These are phyloP conservation scores for Crotalus horridus DNA, from an alignment of 2,113 vertebrate species.

Conservation along the genomic window DNA sequence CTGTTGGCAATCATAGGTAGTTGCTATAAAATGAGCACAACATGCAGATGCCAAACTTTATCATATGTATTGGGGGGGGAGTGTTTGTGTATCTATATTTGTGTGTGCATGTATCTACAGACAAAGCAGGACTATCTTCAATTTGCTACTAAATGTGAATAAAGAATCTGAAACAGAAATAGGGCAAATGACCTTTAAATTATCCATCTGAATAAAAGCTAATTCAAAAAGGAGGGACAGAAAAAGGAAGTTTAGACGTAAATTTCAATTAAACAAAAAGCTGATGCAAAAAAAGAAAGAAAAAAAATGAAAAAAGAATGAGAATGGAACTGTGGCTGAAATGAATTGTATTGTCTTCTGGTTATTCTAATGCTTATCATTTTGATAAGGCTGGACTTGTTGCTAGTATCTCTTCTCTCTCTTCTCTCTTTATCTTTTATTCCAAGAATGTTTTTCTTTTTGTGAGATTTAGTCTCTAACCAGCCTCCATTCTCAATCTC, in stretches of 20 bases:
- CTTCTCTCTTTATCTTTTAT: not conserved
- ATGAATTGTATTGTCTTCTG: not conserved
- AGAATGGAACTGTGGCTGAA: not conserved
- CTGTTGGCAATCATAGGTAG: not conserved
- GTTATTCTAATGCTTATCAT: not conserved
- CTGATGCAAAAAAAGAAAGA: too few relatives aligned
- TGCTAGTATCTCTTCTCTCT: not conserved
- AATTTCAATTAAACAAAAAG: not conserved
- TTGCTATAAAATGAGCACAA: not conserved
- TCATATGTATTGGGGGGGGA: not conserved
- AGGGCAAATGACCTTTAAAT: not conserved
- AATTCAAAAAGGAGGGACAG: not conserved
- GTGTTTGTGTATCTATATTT: not conserved
- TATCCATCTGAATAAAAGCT: not conserved
- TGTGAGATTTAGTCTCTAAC: not conserved
- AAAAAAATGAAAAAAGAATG: not conserved
- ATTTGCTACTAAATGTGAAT: not conserved
- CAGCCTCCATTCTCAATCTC: not conserved
- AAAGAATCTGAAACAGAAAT: not conserved
- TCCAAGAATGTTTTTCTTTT: not conserved
- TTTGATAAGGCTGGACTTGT: not conserved
- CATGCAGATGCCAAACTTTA: not conserved
- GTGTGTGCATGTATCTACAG: not conserved
- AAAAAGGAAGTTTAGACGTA: not conserved
- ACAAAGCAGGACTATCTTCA: not conserved